Evolutionary conservation across 2,888 invertebrate species (phyloP).

Genomic region (Orgyia antiqua): DNA sequence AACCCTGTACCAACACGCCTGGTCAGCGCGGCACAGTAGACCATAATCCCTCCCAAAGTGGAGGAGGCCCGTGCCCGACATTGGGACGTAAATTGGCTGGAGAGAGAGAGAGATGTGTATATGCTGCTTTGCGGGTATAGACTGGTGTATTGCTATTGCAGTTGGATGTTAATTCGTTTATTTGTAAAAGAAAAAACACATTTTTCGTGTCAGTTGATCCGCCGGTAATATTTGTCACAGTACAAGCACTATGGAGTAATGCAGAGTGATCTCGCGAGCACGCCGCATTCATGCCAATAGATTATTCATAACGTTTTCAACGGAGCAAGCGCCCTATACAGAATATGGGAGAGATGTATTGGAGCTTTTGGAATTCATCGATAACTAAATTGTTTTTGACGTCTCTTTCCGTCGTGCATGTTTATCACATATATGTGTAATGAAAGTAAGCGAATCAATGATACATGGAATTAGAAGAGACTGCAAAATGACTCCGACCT

Average conservation of each 20-base stretch:
- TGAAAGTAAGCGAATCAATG: neutral
- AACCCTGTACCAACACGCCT: too few species aligned
- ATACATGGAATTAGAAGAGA: conserved; percentile 27
- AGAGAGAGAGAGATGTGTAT: too few species aligned
- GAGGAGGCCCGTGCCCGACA: too few species aligned
- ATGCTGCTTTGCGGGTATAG: too few species aligned
- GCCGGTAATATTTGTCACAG: conserved; percentile 41
- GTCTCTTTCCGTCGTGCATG: conserved; percentile 18
- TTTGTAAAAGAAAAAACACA: too few species aligned
- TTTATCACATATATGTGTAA: conserved; percentile 13
- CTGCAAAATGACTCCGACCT: conserved; percentile 35
- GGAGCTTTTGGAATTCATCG: conserved; percentile 60
- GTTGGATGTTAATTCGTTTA: too few species aligned
- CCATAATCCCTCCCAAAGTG: too few species aligned
- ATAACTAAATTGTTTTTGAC: conserved; percentile 68
- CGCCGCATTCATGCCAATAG: conserved; percentile 49
- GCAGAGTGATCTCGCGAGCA: conserved; percentile 42
- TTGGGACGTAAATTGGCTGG: too few species aligned
- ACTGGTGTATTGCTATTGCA: too few species aligned
- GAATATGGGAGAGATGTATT: conserved; percentile 68
- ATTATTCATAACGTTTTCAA: conserved; percentile 73
- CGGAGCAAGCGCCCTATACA: conserved; percentile 60
- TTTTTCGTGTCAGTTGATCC: conserved; percentile 24
- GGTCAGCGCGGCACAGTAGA: too few species aligned
- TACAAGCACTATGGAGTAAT: conserved; percentile 23